These are phyloP conservation scores for Vanessa atalanta DNA, from an alignment of 1,140 invertebrate species.

Conservation along the genomic window DNA sequence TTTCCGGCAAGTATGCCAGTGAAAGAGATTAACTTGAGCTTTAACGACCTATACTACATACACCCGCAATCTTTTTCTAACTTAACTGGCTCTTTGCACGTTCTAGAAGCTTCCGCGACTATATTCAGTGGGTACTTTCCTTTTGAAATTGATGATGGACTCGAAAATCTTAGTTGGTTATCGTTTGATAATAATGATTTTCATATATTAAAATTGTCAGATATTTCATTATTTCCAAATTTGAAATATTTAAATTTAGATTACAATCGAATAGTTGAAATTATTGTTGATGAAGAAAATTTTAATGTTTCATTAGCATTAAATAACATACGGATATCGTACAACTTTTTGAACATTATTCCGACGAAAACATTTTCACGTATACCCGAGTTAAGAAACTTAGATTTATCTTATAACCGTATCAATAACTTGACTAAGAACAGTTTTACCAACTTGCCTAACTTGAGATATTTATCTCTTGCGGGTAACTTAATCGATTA, in stretches of 20 bases:
- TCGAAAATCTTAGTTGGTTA: slow-evolving; percentile 90
- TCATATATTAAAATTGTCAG: slow-evolving; percentile 84
- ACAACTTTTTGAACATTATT: slow-evolving; percentile 85
- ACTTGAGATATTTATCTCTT: slow-evolving; percentile 86
- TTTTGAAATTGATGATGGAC: slow-evolving; percentile 83
- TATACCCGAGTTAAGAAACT: slow-evolving; percentile 84
- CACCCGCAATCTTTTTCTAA: slow-evolving; percentile 89
- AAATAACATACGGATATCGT: slow-evolving; percentile 88
- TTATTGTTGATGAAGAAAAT: slow-evolving; percentile 85
- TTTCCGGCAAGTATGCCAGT: slow-evolving; percentile 86
- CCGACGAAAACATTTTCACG: slow-evolving; percentile 84
- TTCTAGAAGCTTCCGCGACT: slow-evolving; percentile 92
- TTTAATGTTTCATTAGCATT: slow-evolving; percentile 87
- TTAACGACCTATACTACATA: slow-evolving; percentile 90
- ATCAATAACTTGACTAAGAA: slow-evolving; percentile 82
- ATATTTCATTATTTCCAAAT: slow-evolving; percentile 83
- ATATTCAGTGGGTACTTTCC: slow-evolving; percentile 90
- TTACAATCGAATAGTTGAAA: slow-evolving; percentile 87
- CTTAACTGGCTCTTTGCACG: slow-evolving; percentile 86
- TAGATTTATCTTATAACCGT: slow-evolving; percentile 87
- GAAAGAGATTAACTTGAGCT: slow-evolving; percentile 92
- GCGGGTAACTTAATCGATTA: slow-evolving; percentile 84
- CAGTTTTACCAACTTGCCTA: slow-evolving; percentile 85
- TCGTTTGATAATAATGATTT: slow-evolving; percentile 94
- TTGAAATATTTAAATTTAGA: slow-evolving; percentile 93